These are phyloP conservation scores for Stomatorhinus ivindoensis DNA, from an alignment of 2,113 vertebrate genomes.

Conservation along the genomic window DNA sequence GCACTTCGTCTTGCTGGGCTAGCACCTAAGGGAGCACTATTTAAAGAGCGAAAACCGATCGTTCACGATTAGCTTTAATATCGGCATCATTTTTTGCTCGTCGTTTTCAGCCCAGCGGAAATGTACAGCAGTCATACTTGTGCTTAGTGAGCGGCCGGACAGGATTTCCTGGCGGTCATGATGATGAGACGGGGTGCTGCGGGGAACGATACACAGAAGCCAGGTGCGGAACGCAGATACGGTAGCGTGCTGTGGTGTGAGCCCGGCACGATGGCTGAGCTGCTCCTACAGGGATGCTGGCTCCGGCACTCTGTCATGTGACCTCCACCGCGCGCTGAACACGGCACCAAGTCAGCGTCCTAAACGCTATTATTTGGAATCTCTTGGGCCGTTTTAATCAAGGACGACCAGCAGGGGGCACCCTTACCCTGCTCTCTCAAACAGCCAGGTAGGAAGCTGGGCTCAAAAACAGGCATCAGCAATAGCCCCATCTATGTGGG, in stretches of 20 bases:
- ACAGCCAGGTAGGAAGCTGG: not conserved
- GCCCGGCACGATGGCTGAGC: not conserved
- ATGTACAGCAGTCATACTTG: constrained; percentile 63
- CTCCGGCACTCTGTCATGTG: not conserved
- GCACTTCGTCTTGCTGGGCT: not conserved
- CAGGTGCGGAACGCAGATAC: not conserved
- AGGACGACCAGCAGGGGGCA: not conserved
- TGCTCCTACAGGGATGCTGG: not conserved
- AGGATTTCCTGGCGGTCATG: not conserved
- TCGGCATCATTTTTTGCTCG: constrained; percentile 30
- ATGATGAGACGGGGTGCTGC: not conserved
- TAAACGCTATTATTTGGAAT: not conserved
- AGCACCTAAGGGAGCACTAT: not conserved
- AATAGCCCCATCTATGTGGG: not conserved
- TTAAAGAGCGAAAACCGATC: constrained; percentile 8
- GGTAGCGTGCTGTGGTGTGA: not conserved
- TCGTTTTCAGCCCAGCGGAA: constrained; percentile 48
- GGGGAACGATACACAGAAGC: not conserved
- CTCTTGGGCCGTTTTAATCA: not conserved
- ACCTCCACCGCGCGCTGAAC: not conserved
- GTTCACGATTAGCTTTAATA: constrained; percentile 58
- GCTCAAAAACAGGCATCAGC: not conserved
- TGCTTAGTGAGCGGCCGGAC: constrained; percentile 27
- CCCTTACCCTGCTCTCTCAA: not conserved
- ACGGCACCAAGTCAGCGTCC: not conserved